phyloP scores from a whole-genome alignment of 2,888 invertebrate genomes.

The Eretmocerus hayati region DNA sequence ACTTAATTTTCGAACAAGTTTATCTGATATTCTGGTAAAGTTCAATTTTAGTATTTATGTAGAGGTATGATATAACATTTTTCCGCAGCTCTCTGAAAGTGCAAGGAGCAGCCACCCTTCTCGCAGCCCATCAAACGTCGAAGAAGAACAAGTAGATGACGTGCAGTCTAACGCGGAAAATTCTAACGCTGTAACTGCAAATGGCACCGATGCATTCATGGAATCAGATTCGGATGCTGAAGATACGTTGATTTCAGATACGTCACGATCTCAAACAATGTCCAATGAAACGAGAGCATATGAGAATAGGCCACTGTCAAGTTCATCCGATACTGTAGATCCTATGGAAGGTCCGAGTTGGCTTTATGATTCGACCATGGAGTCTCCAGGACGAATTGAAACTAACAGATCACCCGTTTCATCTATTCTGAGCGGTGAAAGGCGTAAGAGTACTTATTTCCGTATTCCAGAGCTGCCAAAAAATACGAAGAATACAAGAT shows the following conservation, averaged over 20 bases:
- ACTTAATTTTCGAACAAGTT: too few species aligned
- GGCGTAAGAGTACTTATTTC: conserved; percentile 5
- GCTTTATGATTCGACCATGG: conserved; percentile 26
- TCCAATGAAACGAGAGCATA: too few species aligned
- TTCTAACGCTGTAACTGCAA: too few species aligned
- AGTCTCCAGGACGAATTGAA: background rate
- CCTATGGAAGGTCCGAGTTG: conserved; percentile 44
- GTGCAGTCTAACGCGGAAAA: too few species aligned
- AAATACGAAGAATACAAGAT: background rate
- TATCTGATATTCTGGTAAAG: too few species aligned
- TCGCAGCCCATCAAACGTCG: background rate
- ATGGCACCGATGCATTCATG: too few species aligned
- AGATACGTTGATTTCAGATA: too few species aligned
- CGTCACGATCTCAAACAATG: too few species aligned
- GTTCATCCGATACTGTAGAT: conserved; percentile 25
- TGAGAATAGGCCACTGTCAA: too few species aligned
- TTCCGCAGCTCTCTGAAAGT: conserved; percentile 3
- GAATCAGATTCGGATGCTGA: too few species aligned
- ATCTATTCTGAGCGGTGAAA: background rate
- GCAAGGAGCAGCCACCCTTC: background rate
- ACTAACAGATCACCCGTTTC: background rate
- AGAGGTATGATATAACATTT: background rate
- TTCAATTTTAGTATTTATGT: too few species aligned
- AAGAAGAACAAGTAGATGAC: too few species aligned
- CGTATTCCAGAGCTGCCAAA: conserved; percentile 10